Conservation (phyloP, 2,797 vertebrate genomes). For the Danionella dracula region DNA sequence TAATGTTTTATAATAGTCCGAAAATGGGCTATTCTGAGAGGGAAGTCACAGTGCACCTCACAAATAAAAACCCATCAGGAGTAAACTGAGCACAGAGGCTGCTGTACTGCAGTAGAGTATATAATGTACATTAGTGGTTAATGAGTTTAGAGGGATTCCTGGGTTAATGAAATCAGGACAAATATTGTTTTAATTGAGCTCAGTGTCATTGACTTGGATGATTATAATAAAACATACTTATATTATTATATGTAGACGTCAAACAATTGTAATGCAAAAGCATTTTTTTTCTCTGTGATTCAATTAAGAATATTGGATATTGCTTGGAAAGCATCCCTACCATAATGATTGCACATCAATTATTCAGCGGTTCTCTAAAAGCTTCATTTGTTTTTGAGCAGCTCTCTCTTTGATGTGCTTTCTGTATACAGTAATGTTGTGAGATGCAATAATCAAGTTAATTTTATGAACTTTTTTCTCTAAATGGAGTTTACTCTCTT, state of each 20-base stretch:
- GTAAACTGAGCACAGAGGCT: background rate
- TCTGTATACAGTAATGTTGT: background rate
- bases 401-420: background rate
- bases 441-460: too few relatives aligned
- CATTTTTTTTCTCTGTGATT: slow-evolving; percentile 19
- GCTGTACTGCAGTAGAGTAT: background rate
- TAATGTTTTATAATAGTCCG: slow-evolving; percentile 32
- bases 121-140: slow-evolving; percentile 3
- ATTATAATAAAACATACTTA: slow-evolving; percentile 14
- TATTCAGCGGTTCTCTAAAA: slow-evolving; percentile 48
- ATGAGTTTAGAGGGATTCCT: background rate
- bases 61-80: background rate
- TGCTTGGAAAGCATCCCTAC: slow-evolving; percentile 19
- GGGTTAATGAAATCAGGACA: slow-evolving; percentile 1
- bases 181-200: slow-evolving; percentile 17
- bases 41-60: background rate
- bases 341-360: slow-evolving; percentile 50
- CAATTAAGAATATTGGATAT: slow-evolving; percentile 25
- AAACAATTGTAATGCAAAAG: slow-evolving; percentile 4
- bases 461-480: too few relatives aligned
- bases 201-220: slow-evolving; percentile 10
- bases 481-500: too few relatives aligned
- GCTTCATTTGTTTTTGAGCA: slow-evolving; percentile 9
- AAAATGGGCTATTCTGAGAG: slow-evolving; percentile 33
- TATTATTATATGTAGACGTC: background rate